These are phyloP conservation scores for Ptiloglossa arizonensis DNA, from an alignment of 1,140 invertebrate species.

Conservation along the genomic window DNA sequence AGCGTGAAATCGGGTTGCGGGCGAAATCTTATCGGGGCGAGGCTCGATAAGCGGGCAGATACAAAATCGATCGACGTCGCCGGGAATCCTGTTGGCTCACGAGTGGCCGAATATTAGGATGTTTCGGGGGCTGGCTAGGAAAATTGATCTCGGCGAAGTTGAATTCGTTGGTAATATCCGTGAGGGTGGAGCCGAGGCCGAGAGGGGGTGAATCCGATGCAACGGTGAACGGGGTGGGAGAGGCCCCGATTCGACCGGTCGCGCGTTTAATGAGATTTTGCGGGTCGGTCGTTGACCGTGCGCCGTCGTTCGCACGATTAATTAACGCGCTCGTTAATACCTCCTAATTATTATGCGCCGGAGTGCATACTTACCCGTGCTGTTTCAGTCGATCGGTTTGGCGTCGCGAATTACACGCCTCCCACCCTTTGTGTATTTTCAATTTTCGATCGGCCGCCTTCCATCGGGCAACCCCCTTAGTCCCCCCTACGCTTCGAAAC, in stretches of 20 bases:
- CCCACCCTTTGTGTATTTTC: background rate
- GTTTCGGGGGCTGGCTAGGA: background rate
- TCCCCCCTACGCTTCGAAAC: background rate
- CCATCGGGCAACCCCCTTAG: background rate
- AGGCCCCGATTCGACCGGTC: constrained; percentile 30
- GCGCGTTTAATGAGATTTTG: constrained; percentile 61
- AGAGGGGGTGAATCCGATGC: background rate
- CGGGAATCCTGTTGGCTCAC: background rate
- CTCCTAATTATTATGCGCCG: constrained; percentile 45
- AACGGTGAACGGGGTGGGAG: background rate
- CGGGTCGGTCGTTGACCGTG: constrained; percentile 48
- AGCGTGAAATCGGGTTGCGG: background rate
- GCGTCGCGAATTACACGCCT: constrained; percentile 4
- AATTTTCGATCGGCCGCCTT: background rate
- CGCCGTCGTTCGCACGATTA: constrained; percentile 35
- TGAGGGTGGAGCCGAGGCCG: background rate
- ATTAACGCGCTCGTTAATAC: constrained; percentile 55
- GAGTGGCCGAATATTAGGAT: constrained; percentile 42
- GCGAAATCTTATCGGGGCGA: background rate
- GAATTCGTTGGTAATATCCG: constrained; percentile 27
- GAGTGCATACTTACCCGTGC: constrained; percentile 19
- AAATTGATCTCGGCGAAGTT: constrained; percentile 29
- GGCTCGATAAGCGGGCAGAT: constrained; percentile 14
- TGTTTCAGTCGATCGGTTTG: constrained; percentile 9
- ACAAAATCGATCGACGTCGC: constrained; percentile 5